Conservation (phyloP, 2,797 vertebrate species). For the Falco novaeseelandiae region DNA sequence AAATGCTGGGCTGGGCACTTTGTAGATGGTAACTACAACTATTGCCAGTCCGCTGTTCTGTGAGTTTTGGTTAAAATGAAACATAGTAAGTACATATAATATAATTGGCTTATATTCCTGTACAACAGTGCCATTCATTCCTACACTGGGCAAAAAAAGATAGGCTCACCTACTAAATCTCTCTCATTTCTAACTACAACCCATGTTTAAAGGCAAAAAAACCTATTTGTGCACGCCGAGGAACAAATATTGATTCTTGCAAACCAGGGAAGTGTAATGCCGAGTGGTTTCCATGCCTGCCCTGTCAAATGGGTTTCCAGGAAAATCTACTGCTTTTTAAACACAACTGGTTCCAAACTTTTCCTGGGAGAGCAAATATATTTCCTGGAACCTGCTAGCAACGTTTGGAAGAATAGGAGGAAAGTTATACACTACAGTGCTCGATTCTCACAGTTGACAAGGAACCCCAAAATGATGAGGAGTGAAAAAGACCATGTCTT, state of each 20-base stretch:
- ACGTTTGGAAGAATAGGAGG: constrained; percentile 21
- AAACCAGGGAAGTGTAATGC: not conserved
- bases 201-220: not conserved
- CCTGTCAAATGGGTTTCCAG: constrained; percentile 35
- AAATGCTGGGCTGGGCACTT: not conserved
- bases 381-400: constrained; percentile 57
- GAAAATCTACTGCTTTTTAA: constrained; percentile 55
- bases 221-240: not conserved
- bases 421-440: not conserved
- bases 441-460: constrained; percentile 3
- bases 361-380: constrained; percentile 49
- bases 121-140: not conserved
- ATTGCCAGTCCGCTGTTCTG: not conserved
- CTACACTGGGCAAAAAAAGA: not conserved
- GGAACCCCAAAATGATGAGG: not conserved
- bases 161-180: not conserved
- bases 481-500: not conserved
- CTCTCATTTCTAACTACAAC: not conserved
- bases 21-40: not conserved
- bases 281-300: not conserved
- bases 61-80: not conserved
- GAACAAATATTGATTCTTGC: not conserved
- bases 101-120: not conserved
- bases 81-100: not conserved
- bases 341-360: constrained; percentile 50